Conservation (phyloP, 2,888 invertebrate genomes). For the Parnassius orleans region DNA sequence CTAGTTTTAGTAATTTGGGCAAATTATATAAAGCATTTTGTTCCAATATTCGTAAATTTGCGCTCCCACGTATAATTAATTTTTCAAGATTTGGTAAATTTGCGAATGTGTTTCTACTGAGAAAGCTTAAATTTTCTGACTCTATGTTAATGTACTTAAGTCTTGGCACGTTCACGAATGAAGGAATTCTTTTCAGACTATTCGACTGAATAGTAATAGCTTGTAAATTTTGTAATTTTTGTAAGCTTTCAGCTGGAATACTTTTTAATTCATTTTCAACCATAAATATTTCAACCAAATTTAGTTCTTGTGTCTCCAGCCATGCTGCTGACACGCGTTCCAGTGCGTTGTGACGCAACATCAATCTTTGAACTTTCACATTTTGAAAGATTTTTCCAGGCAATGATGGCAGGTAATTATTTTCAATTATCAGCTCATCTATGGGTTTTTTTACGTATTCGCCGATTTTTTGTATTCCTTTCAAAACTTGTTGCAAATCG, state of each 20-base stretch:
- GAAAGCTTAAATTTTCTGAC: constrained; percentile 83
- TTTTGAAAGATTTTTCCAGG: constrained; percentile 90
- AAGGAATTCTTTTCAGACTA: constrained; percentile 87
- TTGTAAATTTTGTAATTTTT: constrained; percentile 87
- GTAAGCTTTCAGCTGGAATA: constrained; percentile 88
- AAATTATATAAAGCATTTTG: constrained; percentile 86
- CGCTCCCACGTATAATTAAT: constrained; percentile 86
- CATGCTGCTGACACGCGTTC: constrained; percentile 91
- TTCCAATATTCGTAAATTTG: constrained; percentile 84
- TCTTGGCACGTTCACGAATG: constrained; percentile 85
- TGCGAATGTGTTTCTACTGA: constrained; percentile 85
- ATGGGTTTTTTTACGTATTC: constrained; percentile 85
- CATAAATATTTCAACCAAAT: constrained; percentile 90
- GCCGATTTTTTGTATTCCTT: constrained; percentile 86
- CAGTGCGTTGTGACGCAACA: constrained; percentile 91
- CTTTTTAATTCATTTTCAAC: constrained; percentile 91
- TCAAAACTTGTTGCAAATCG: constrained; percentile 88
- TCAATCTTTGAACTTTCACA: constrained; percentile 87
- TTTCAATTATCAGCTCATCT: constrained; percentile 93
- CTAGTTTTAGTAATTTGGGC: constrained; percentile 84
- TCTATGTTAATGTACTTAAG: constrained; percentile 88
- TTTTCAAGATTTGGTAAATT: constrained; percentile 87
- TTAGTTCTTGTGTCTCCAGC: constrained; percentile 88
- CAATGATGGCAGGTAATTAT: constrained; percentile 91
- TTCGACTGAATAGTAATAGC: constrained; percentile 92